A percentile compares a stretch with the other conserved stretches of the same genome.
phyloP scores from a whole-genome alignment of 2,888 invertebrate genomes.

The Euproctis similis region DNA sequence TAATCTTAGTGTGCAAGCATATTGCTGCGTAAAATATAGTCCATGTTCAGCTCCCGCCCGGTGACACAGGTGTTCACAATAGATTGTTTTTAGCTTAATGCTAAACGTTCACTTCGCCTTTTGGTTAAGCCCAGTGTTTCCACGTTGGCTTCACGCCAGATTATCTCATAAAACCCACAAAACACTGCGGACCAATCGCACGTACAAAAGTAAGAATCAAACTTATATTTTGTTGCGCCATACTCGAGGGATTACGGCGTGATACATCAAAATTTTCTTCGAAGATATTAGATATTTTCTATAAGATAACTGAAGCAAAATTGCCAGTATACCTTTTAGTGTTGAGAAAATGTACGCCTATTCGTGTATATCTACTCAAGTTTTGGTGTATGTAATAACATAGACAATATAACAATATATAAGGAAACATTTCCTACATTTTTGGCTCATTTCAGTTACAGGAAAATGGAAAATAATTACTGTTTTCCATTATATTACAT shows the following conservation, averaged over 20 bases:
- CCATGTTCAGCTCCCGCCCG: conserved; percentile 8
- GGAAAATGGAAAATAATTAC: conserved; percentile 1
- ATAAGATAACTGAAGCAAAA: conserved; percentile 14
- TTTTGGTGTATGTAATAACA: no score
- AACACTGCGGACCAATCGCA: conserved; percentile 11
- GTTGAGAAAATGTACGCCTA: conserved; percentile 7
- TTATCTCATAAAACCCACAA: conserved; percentile 12
- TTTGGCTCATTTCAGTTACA: conserved; percentile 1
- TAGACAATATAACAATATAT: no score
- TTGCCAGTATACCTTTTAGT: conserved; percentile 13
- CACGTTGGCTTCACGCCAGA: conserved; percentile 21
- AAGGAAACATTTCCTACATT: conserved; percentile 1
- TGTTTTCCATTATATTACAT: conserved; percentile 1
- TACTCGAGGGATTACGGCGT: conserved; percentile 18
- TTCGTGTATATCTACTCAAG: conserved; percentile 3
- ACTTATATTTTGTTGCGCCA: conserved; percentile 23
- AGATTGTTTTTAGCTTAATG: conserved; percentile 29
- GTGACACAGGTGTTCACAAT: conserved; percentile 25
- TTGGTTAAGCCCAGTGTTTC: conserved; percentile 23
- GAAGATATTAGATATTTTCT: conserved; percentile 17
- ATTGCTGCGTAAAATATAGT: not conserved
- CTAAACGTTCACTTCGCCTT: conserved; percentile 22
- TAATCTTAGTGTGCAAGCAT: no score
- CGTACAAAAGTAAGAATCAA: conserved; percentile 24
- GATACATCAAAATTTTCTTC: conserved; percentile 26